Evolutionary conservation across 2,113 vertebrate species (phyloP), one percentile per base, ranked within the genome.

Genomic region (Malurus melanocephalus): DNA sequence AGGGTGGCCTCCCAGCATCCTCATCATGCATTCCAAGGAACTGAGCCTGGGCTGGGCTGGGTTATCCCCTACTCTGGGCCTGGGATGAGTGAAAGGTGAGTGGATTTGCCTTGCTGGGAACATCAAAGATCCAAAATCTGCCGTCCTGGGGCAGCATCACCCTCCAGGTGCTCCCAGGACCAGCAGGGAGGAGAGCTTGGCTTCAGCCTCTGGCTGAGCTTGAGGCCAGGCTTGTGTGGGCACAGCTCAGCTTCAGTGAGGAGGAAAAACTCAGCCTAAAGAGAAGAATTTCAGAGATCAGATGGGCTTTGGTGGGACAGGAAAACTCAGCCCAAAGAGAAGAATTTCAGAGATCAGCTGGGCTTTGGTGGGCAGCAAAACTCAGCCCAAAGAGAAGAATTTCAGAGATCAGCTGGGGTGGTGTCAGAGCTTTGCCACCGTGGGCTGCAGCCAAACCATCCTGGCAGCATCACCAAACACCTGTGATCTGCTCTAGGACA

Each of bases 161-260:
- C 3, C 30, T 82, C 59, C 13, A 9, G 24, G 0, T 4, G 23
- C 33, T 77, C 6, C 62, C 0, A 0, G 1, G 2, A 0, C 6
- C 8, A 1, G 26, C 53, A 27, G 10, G 32, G 67, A 38, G 7
- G 20, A 9, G 72, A 18, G 76, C 23, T 51, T 1, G 0, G 46
- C 12, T 72, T 60, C 87, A 38, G 32, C 40, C 33, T 38, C 40
- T 8, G 0, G 0, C 62, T 28, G 40, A 8, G 21, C 8, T 1
- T 32, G 7, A 48, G 32, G 9, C 62, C 72, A n/a, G 80, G 49
- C 33, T 51, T 28, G 4, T 40, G 33, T 10, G 5, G 48, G 61
- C 3, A 32, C 32, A 32, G 32, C 20, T 48, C 1, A 7, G 35
- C 35, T 60, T 32, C 9, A 35, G 49, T 1, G 4, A 66, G 52